Base-by-base conservation (phyloP, 2,888 invertebrate species). In the Mactromeris polynyma region DNA sequence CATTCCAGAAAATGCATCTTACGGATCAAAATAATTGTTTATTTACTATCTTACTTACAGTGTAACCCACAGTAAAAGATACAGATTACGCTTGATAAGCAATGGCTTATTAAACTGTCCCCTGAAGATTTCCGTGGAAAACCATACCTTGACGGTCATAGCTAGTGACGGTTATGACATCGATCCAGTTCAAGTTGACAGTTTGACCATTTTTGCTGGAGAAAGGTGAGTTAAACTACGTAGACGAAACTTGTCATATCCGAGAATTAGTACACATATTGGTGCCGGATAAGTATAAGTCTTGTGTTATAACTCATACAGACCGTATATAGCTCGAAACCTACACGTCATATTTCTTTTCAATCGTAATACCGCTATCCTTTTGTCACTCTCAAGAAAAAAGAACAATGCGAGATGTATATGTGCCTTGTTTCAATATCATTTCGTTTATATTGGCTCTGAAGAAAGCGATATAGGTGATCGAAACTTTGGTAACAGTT, bases 61-160 rank as follows among this genome's bases (percentile, higher is more conserved):
- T 2, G 94, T 94, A 14, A 51, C 21, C n/a, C 42, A 84, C 38
- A 91, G 93, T 0, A 83, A 86, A 31, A 87, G 89, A 7, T 94
- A 94, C 85, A 80, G 93, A 33, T 94, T 95, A 86, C 92, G 95
- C 11, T 81, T 94, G 14, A 93, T 94, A 64, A 90, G 90, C 78
- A 93, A 92, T 46, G 92, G 91, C 3, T 79, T 91, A 4, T 78
- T 98, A 1, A 98, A 98, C 3, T 92, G 93, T 64, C 93, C 94
- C 11, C 81, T 94, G 54, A 88, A 92, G 31, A 79, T 94, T 14
- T 94, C 94, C 21, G 73, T 95, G 31, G 93, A 94, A 40, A 81
- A 83, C 26, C 95, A 95, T 81, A 78, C 58, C 2, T 77, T 95
- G 31, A 85, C 86, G 6, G 77, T 94, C 14, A 91, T 94, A 11